Percentiles rank a stretch among this genome's conserved stretches.
Evolutionary conservation across 2,888 invertebrate species (phyloP).

Genomic region (Metopia argyrocephala): DNA sequence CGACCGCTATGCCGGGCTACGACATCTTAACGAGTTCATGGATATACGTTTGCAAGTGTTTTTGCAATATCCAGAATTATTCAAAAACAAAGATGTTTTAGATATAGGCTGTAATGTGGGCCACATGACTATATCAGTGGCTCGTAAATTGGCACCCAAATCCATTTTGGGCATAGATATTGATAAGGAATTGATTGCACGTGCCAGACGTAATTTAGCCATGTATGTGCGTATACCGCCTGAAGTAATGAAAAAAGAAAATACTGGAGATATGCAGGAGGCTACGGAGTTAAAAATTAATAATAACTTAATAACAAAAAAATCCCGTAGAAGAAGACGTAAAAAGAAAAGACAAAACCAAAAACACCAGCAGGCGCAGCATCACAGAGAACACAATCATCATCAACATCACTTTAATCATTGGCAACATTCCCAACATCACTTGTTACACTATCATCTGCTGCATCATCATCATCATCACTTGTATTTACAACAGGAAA

Average conservation of each 20-base stretch:
- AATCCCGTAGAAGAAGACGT: slow-evolving; percentile 29
- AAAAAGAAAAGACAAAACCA: slow-evolving; percentile 48
- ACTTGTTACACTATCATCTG: slow-evolving; percentile 67
- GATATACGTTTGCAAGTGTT: slow-evolving; percentile 92
- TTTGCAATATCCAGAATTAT: slow-evolving; percentile 87
- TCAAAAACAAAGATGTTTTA: slow-evolving; percentile 92
- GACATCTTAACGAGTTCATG: slow-evolving; percentile 88
- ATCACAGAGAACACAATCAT: slow-evolving; percentile 47
- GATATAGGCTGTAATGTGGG: slow-evolving; percentile 99
- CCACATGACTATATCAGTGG: slow-evolving; percentile 94
- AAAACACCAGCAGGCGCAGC: slow-evolving; percentile 40
- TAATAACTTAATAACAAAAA: background rate
- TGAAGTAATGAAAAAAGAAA: slow-evolving; percentile 45
- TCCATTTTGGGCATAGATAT: slow-evolving; percentile 97
- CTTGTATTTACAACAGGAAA: slow-evolving; percentile 70
- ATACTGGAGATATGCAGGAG: background rate
- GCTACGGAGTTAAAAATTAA: slow-evolving; percentile 9
- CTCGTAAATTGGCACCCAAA: slow-evolving; percentile 89
- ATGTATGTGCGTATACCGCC: slow-evolving; percentile 76
- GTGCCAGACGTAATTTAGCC: slow-evolving; percentile 78
- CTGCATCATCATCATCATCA: slow-evolving; percentile 69
- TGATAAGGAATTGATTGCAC: slow-evolving; percentile 89
- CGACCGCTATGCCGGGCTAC: slow-evolving; percentile 96
- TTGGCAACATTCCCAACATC: slow-evolving; percentile 65
- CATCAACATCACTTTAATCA: slow-evolving; percentile 37